Base-by-base conservation (phyloP, 2,113 vertebrate species). In the Larimichthys polyactis region DNA sequence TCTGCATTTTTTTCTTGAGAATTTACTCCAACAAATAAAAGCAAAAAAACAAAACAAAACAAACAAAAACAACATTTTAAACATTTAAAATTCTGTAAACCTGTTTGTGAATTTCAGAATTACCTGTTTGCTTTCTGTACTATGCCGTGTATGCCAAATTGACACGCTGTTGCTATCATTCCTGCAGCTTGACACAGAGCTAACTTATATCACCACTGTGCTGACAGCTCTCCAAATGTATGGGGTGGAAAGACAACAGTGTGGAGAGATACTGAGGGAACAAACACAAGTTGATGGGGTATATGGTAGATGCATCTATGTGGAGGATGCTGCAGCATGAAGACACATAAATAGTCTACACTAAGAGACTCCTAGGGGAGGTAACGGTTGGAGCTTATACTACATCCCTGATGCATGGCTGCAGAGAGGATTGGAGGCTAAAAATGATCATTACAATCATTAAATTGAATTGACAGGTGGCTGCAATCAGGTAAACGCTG, bases 401-500 rank as follows among this genome's bases (percentile, higher is more conserved):
- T 62, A 75, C 72, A n/a, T 81, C 69, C 63, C 55, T 20, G 70
- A 74, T 77, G 80, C 20, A 6, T 71, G 85, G 75, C 71, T 55
- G 68, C 69, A 79, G 57, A 58, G 64, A 86, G 67, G 67, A 86
- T 81, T 36, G 46, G 64, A 70, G 62, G 82, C 60, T 83, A 92
- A 90, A 91, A 92, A 87, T 89, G 63, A 93, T 93, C 87, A 91
- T 91, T 91, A 74, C 79, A 71, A 92, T 93, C 85, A 87, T 90
- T 93, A 92, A 86, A 93, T 74, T 24, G 65, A 89, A 92, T 79
- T 88, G 90, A 93, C 85, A 89, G 85, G 83, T 81, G 65, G 83
- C 82, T 71, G 71, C 83, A 81, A 84, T 80, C 89, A 87, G 89
- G 87, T 90, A 80, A 90, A 68, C 51, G 81, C 76, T 78, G 82